phyloP scores from a whole-genome alignment of 2,888 invertebrate genomes.

The Drosophila meridiana region DNA sequence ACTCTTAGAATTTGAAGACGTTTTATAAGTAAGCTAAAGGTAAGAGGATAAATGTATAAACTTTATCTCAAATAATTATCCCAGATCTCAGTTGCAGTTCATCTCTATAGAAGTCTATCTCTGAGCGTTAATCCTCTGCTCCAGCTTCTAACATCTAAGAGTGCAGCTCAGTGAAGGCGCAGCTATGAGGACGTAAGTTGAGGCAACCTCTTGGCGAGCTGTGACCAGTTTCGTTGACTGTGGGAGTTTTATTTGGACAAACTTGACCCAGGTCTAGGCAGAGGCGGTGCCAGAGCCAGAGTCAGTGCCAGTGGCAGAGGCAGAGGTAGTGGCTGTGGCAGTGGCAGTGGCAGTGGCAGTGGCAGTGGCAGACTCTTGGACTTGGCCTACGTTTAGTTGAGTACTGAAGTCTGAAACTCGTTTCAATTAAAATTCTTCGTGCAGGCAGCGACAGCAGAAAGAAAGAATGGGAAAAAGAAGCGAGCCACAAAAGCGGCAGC shows the following conservation, averaged over 20 bases:
- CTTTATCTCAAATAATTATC: not conserved
- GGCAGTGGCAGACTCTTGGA: conserved; percentile 2
- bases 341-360: not conserved
- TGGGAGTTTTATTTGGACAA: conserved; percentile 38
- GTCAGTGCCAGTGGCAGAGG: conserved; percentile 17
- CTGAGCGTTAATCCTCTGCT: not conserved
- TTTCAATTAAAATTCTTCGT: conserved; percentile 81
- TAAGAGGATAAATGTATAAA: not conserved
- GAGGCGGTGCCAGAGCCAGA: not conserved
- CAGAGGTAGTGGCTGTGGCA: conserved; percentile 11
- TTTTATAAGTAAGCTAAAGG: not conserved
- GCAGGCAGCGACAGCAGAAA: conserved; percentile 46
- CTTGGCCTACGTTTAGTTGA: conserved; percentile 27
- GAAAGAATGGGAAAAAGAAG: conserved; percentile 20
- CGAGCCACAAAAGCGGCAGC: conserved; percentile 57
- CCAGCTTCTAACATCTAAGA: not conserved
- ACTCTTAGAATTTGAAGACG: not conserved
- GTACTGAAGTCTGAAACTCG: conserved; percentile 61
- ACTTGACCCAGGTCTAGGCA: conserved; percentile 72
- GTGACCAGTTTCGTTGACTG: conserved; percentile 49
- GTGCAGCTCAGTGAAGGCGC: not conserved
- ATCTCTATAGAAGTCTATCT: not conserved
- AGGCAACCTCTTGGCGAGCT: conserved; percentile 18
- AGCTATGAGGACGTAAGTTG: not conserved
- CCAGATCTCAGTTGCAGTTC: not conserved